Percentiles rank a stretch among this genome's conserved stretches.
Evolutionary conservation across 2,113 vertebrate genomes (phyloP).

Genomic region (Martes martes): DNA sequence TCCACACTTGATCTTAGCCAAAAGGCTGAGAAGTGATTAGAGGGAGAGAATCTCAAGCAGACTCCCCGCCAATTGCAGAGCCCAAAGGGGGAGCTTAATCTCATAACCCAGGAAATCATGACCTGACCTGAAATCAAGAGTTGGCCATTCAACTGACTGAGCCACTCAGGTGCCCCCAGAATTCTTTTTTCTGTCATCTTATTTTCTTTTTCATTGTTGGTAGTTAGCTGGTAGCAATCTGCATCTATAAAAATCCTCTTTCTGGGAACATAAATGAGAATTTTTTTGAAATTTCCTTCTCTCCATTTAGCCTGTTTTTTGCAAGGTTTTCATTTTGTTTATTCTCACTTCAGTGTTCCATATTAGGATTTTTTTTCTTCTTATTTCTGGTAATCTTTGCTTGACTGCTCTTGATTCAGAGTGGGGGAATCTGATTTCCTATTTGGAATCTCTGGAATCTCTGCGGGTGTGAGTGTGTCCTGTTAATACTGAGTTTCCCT

Average conservation of each 20-base stretch:
- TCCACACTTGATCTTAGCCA: too few species aligned
- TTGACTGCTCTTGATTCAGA: neutral
- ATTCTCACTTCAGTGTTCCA: neutral
- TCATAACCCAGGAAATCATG: neutral
- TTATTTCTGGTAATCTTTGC: neutral
- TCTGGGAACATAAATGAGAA: neutral
- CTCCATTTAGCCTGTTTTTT: neutral
- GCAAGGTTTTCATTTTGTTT: neutral
- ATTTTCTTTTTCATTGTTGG: neutral
- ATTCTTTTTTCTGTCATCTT: neutral
- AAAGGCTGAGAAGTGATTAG: neutral
- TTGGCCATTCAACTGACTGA: neutral
- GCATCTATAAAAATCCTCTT: neutral
- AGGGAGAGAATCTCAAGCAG: neutral
- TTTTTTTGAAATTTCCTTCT: neutral
- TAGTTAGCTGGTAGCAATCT: neutral
- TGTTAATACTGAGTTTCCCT: neutral
- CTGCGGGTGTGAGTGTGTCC: neutral
- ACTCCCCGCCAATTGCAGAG: neutral
- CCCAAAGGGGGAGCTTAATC: neutral
- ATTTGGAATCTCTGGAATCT: neutral
- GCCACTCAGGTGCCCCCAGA: neutral
- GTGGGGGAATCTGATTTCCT: neutral
- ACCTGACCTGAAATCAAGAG: neutral
- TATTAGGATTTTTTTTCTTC: neutral